Percentiles rank a stretch among this genome's conserved stretches.
Evolutionary conservation across 2,113 vertebrate genomes (phyloP).

Genomic region (Silurus asotus): DNA sequence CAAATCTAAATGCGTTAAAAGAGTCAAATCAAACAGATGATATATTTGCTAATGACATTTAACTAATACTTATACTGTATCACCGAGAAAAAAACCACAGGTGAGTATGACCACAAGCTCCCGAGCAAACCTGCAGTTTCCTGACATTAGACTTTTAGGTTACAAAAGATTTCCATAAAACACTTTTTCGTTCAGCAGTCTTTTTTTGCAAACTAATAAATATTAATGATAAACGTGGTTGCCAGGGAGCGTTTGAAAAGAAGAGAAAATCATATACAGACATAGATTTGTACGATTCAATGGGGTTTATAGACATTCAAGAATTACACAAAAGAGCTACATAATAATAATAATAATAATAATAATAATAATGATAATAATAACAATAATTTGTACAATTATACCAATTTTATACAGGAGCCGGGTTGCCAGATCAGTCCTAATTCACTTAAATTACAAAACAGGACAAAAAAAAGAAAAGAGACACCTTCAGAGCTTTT

Average conservation of each 20-base stretch:
- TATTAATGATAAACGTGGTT: conserved; percentile 8
- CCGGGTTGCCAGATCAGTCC: neutral
- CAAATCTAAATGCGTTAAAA: neutral
- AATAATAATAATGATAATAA: neutral
- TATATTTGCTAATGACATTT: neutral
- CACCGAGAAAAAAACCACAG: neutral
- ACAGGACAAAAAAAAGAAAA: neutral
- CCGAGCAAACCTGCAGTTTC: neutral
- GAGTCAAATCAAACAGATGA: neutral
- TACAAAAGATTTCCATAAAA: neutral
- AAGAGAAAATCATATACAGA: neutral
- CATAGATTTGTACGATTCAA: neutral
- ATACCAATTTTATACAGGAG: neutral
- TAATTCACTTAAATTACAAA: neutral
- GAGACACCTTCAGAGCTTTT: neutral
- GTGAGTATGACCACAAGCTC: neutral
- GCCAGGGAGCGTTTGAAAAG: neutral
- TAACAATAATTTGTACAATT: no score
- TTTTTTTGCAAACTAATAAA: neutral
- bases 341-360: neutral
- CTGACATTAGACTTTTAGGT: neutral
- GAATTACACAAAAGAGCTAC: neutral
- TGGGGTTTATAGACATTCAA: neutral
- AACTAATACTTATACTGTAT: neutral
- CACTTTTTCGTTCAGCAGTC: neutral